Evolutionary conservation across 1,140 invertebrate species (phyloP).

Genomic region (Drosophila sulfurigaster): DNA sequence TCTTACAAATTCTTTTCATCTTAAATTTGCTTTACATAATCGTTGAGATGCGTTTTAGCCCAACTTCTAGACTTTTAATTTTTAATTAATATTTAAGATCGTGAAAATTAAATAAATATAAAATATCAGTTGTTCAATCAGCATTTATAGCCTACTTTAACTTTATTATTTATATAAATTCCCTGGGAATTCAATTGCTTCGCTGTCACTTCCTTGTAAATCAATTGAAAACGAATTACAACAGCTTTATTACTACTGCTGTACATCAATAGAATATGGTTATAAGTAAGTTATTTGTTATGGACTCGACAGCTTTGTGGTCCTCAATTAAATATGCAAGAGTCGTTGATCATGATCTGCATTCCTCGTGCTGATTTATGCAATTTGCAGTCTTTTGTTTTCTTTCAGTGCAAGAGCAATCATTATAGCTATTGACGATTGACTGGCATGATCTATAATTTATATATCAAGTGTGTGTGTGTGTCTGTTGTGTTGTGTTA

Average conservation of each 20-base stretch:
- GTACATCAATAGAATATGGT: slow-evolving; percentile 11
- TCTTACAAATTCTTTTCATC: too few species aligned
- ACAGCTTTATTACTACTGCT: slow-evolving; percentile 3
- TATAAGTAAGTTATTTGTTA: neutral
- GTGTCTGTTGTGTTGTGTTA: slow-evolving; percentile 12
- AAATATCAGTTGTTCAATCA: too few species aligned
- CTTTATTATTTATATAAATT: neutral
- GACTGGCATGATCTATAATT: slow-evolving; percentile 80
- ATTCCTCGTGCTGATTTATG: slow-evolving; percentile 46
- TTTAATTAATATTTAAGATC: too few species aligned
- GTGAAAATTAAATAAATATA: too few species aligned
- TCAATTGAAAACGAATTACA: slow-evolving; percentile 4
- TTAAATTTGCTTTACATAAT: too few species aligned
- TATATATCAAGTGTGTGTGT: slow-evolving; percentile 63
- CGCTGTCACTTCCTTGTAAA: neutral
- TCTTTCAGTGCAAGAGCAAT: slow-evolving; percentile 36
- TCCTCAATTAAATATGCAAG: slow-evolving; percentile 33
- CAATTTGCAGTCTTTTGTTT: slow-evolving; percentile 58
- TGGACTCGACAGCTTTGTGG: slow-evolving; percentile 1
- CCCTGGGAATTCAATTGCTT: neutral
- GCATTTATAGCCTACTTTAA: neutral
- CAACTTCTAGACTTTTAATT: too few species aligned
- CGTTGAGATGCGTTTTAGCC: too few species aligned
- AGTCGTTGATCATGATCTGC: slow-evolving; percentile 50
- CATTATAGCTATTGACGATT: slow-evolving; percentile 75